Evolutionary conservation across 2,888 invertebrate species (phyloP).

Genomic region (Onthophagus sagittarius): DNA sequence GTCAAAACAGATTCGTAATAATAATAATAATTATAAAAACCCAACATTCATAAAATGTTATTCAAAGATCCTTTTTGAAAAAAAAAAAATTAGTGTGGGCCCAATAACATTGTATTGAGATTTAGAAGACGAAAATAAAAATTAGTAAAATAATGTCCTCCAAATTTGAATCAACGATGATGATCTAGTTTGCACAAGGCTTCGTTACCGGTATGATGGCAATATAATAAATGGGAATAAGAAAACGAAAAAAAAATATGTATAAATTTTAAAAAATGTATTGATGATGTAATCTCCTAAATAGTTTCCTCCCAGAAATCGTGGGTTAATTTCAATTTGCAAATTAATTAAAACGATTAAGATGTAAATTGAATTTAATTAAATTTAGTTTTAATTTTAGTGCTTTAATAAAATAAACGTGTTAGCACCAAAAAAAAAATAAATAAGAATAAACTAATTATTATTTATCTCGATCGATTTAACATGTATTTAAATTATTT

Average conservation of each 20-base stretch:
- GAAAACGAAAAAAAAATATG: not conserved
- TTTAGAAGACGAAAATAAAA: not conserved
- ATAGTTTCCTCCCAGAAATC: not conserved
- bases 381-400: constrained; percentile 26
- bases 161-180: not conserved
- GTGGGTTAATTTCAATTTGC: not conserved
- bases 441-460: no score
- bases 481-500: not conserved
- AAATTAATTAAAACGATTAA: constrained; percentile 16
- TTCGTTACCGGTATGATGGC: constrained; percentile 1
- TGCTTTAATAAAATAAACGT: constrained; percentile 19
- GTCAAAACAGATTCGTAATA: not conserved
- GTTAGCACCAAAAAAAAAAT: constrained; percentile 27
- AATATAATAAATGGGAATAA: constrained; percentile 7
- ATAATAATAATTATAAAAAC: not conserved
- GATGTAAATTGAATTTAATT: constrained; percentile 21
- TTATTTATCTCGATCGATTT: no score
- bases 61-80: not conserved
- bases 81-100: not conserved
- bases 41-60: no score
- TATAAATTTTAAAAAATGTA: constrained; percentile 1
- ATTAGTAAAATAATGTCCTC: not conserved
- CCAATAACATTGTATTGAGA: not conserved
- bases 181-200: constrained; percentile 10
- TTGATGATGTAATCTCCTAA: not conserved